phyloP scores from a whole-genome alignment of 2,113 vertebrate species.

The Callaeas wilsoni region DNA sequence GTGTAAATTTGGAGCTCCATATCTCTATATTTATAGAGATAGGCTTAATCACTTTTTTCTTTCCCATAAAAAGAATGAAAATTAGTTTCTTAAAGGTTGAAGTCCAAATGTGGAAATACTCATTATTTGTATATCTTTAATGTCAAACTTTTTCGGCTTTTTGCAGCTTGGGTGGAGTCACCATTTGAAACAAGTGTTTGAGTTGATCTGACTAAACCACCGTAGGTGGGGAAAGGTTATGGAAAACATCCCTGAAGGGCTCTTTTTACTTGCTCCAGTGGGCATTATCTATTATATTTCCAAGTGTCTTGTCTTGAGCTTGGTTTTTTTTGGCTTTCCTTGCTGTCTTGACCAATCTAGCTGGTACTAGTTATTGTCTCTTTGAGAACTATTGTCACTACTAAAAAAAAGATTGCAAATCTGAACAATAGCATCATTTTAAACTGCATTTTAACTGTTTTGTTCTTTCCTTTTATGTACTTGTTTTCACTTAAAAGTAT shows the following conservation, averaged over 20 bases:
- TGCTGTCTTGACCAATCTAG: constrained; percentile 14
- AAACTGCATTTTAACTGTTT: background rate
- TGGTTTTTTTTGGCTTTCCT: background rate
- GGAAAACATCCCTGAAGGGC: background rate
- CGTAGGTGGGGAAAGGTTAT: background rate
- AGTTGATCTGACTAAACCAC: background rate
- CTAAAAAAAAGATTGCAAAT: background rate
- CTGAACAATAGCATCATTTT: background rate
- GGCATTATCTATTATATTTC: constrained; percentile 13
- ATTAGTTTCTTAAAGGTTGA: background rate
- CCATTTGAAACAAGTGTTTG: background rate
- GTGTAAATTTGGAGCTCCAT: background rate
- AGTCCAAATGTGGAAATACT: background rate
- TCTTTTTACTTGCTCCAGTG: background rate
- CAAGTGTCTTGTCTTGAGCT: background rate
- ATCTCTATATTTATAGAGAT: background rate
- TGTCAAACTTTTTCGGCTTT: background rate
- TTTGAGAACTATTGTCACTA: background rate
- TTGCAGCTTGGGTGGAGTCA: background rate
- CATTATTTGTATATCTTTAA: background rate
- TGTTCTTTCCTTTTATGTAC: background rate
- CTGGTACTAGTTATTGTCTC: constrained; percentile 6
- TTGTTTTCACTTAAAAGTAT: background rate
- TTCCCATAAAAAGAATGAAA: background rate
- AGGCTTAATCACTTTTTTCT: background rate